These are phyloP conservation scores for Zygaena filipendulae DNA, from an alignment of 2,888 invertebrate genomes.

Conservation along the genomic window DNA sequence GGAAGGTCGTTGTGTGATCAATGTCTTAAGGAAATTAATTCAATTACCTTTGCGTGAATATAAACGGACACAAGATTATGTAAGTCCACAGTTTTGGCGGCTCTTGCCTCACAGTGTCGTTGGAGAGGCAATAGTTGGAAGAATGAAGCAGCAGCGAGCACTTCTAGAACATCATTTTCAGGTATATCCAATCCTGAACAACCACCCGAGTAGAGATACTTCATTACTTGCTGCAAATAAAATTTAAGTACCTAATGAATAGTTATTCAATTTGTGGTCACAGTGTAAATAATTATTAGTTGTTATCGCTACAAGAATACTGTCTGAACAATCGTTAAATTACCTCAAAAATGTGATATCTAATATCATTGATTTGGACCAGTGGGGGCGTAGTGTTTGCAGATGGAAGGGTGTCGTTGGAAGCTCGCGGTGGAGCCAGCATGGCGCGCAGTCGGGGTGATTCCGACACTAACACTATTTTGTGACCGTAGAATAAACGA, in stretches of 20 bases:
- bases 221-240: slow-evolving; percentile 86
- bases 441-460: slow-evolving; percentile 88
- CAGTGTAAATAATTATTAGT: too few species aligned
- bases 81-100: slow-evolving; percentile 84
- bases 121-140: slow-evolving; percentile 89
- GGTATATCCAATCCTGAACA: slow-evolving; percentile 82
- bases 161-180: slow-evolving; percentile 83
- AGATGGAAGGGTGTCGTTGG: slow-evolving; percentile 27
- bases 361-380: slow-evolving; percentile 91
- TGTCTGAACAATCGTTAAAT: too few species aligned
- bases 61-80: slow-evolving; percentile 94
- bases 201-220: slow-evolving; percentile 91
- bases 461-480: slow-evolving; percentile 92
- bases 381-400: slow-evolving; percentile 71
- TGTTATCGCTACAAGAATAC: too few species aligned
- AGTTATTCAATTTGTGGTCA: too few species aligned
- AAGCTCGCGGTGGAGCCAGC: slow-evolving; percentile 65
- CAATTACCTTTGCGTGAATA: slow-evolving; percentile 91
- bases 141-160: slow-evolving; percentile 92
- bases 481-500: slow-evolving; percentile 91
- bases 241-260: too few species aligned
- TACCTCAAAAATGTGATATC: slow-evolving; percentile 93
- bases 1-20: background rate
- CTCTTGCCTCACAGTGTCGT: slow-evolving; percentile 86
- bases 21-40: slow-evolving; percentile 1